Conservation (phyloP, 1,140 invertebrate genomes). For the Myzus persicae region DNA sequence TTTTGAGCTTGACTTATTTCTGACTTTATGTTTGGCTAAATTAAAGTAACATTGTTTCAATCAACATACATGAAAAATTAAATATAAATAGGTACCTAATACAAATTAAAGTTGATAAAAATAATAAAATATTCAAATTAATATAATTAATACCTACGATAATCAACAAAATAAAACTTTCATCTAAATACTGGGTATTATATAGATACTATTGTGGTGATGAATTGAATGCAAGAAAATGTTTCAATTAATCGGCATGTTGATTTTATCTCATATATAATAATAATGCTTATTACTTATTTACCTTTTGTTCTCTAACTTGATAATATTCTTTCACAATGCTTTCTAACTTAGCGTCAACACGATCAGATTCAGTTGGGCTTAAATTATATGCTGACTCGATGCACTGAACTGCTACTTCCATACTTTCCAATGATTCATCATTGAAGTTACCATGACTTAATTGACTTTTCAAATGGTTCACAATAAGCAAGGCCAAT, state of each 20-base stretch:
- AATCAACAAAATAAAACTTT: too few relatives aligned
- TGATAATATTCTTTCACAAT: conserved; percentile 2
- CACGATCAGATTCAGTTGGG: background rate
- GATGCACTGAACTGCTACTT: conserved; percentile 46
- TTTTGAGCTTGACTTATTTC: background rate
- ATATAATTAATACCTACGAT: too few relatives aligned
- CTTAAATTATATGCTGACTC: conserved; percentile 49
- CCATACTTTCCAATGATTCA: conserved; percentile 39
- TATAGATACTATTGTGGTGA: background rate
- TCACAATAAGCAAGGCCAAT: conserved; percentile 16
- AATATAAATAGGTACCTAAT: background rate
- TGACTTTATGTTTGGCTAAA: background rate
- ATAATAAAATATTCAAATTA: background rate
- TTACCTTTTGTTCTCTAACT: background rate
- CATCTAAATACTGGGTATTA: too few relatives aligned
- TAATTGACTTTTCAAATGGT: conserved; percentile 33
- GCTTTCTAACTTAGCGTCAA: background rate
- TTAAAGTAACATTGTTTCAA: background rate
- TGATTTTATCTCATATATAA: background rate
- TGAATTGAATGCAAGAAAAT: background rate
- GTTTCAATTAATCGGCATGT: background rate
- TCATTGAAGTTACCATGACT: background rate
- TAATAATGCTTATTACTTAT: background rate
- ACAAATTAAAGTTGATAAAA: background rate
- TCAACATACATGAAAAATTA: background rate